A percentile compares a stretch with the other conserved stretches of the same genome.
phyloP scores from a whole-genome alignment of 2,797 vertebrate species.

The Phataginus tetradactyla region DNA sequence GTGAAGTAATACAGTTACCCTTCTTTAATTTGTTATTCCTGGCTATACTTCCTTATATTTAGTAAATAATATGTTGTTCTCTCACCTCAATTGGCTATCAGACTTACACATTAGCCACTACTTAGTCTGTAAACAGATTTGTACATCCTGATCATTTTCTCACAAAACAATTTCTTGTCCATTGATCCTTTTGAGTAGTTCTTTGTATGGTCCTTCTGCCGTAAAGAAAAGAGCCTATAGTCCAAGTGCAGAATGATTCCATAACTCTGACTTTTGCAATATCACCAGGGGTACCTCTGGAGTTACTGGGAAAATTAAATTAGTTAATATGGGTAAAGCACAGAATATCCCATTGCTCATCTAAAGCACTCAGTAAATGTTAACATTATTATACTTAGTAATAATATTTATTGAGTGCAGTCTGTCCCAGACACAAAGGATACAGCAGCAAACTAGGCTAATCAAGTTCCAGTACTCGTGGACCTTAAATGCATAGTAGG shows the following conservation, averaged over 20 bases:
- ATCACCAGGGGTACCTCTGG: background rate
- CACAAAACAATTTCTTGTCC: background rate
- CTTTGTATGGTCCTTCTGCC: background rate
- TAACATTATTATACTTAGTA: conserved; percentile 12
- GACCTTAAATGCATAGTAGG: background rate
- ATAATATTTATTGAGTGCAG: background rate
- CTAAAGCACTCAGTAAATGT: background rate
- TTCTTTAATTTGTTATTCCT: conserved; percentile 15
- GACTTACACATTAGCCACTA: background rate
- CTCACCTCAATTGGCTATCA: background rate
- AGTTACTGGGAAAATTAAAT: background rate
- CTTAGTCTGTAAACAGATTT: background rate
- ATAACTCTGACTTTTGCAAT: background rate
- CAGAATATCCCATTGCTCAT: background rate
- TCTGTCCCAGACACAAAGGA: background rate
- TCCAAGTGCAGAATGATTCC: background rate
- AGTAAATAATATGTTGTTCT: background rate
- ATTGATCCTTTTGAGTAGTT: background rate
- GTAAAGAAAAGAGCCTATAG: conserved; percentile 30
- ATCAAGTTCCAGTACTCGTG: background rate
- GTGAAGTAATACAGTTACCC: background rate
- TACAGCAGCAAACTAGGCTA: background rate
- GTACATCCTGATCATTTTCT: background rate
- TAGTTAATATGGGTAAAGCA: background rate
- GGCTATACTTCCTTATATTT: background rate